Evolutionary conservation across 2,888 invertebrate species (phyloP).

Genomic region (Drosophila prolongata): DNA sequence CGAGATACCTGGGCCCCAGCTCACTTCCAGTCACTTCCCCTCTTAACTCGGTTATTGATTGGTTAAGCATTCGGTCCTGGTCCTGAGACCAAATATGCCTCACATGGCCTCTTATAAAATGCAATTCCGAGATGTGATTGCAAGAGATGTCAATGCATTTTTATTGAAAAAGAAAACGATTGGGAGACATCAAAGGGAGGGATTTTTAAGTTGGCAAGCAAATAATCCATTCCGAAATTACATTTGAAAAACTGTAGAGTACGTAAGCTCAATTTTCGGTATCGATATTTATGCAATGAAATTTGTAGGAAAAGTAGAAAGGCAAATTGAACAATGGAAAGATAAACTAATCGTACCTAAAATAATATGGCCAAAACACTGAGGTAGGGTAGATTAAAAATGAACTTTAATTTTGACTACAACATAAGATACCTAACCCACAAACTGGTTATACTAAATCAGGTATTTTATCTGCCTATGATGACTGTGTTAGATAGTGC

Average conservation of each 20-base stretch:
- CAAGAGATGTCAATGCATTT: conserved; percentile 22
- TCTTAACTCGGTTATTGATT: conserved; percentile 56
- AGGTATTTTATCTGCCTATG: background rate
- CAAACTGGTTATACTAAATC: background rate
- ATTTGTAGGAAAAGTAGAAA: background rate
- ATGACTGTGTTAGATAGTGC: background rate
- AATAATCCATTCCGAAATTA: conserved; percentile 19
- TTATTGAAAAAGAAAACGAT: conserved; percentile 8
- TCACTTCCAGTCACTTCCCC: conserved; percentile 1
- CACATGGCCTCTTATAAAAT: conserved; percentile 23
- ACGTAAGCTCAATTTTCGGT: background rate
- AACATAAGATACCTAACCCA: too few relatives aligned
- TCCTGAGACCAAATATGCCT: conserved; percentile 35
- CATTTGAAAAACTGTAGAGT: background rate
- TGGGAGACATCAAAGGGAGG: background rate
- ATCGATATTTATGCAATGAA: background rate
- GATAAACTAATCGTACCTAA: background rate
- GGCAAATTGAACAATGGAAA: background rate
- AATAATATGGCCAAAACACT: too few relatives aligned
- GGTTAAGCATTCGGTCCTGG: conserved; percentile 48
- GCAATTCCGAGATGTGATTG: conserved; percentile 33
- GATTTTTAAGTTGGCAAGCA: conserved; percentile 1
- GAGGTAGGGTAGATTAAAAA: too few relatives aligned
- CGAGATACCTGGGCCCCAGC: conserved; percentile 40
- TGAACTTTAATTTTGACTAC: too few relatives aligned